Conservation (phyloP, 2,113 vertebrate genomes). For the Coptodon bakossiorum region DNA sequence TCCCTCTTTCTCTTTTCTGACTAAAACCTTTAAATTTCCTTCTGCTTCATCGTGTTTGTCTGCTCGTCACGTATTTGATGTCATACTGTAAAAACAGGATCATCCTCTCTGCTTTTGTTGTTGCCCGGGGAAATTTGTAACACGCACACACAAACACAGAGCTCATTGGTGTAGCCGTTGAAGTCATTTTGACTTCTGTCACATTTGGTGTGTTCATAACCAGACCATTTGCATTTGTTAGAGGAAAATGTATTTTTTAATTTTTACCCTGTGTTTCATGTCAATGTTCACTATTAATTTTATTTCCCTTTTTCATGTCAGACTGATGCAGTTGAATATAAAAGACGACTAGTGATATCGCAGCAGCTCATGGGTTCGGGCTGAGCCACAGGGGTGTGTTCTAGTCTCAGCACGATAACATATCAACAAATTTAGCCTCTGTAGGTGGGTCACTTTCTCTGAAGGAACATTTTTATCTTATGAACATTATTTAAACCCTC, state of each 20-base stretch:
- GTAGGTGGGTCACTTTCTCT: background rate
- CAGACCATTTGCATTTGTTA: background rate
- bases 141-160: background rate
- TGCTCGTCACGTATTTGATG: conserved; percentile 9
- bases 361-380: background rate
- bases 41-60: conserved; percentile 18
- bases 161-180: background rate
- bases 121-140: conserved; percentile 4
- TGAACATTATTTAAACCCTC: background rate
- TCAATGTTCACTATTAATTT: background rate
- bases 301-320: background rate
- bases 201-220: conserved; percentile 10
- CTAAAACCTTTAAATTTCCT: conserved; percentile 15
- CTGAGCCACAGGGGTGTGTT: background rate
- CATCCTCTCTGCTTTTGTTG: conserved; percentile 12
- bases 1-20: background rate
- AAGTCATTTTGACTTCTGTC: conserved; percentile 26
- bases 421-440: background rate
- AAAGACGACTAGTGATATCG: background rate
- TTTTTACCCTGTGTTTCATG: background rate
- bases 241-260: background rate
- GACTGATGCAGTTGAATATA: background rate
- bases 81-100: conserved; percentile 37
- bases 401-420: background rate
- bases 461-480: background rate